Evolutionary conservation across 2,797 vertebrate species (phyloP).

Genomic region (Echiichthys vipera): DNA sequence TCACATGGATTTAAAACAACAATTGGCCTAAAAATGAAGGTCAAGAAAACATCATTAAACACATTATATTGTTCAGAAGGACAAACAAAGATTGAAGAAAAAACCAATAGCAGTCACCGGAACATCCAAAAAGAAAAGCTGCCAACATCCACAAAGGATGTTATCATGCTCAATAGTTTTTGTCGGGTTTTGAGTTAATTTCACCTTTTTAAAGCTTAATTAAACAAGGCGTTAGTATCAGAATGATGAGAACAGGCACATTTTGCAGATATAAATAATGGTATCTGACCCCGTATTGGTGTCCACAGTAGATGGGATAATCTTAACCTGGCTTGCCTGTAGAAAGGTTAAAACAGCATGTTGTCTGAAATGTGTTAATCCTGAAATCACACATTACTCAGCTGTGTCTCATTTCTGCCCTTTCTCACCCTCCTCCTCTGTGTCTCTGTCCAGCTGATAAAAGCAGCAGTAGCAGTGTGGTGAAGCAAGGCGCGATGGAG

Average conservation of each 20-base stretch:
- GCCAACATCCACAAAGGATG: not conserved
- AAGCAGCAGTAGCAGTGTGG: conserved; percentile 87
- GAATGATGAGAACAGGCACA: not conserved
- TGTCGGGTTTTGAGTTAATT: not conserved
- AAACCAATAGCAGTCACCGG: not conserved
- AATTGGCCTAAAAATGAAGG: not conserved
- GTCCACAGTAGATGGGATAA: no score
- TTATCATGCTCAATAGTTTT: not conserved
- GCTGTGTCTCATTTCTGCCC: not conserved
- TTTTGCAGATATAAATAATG: not conserved
- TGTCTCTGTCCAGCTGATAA: conserved; percentile 83
- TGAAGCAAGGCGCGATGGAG: conserved; percentile 95
- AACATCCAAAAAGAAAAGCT: not conserved
- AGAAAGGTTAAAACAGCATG: not conserved
- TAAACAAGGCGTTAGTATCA: not conserved
- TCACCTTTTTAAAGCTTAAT: no score
- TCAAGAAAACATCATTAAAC: not conserved
- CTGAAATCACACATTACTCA: not conserved
- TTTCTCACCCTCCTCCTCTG: not conserved
- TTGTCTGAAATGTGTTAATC: not conserved
- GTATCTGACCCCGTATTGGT: not conserved
- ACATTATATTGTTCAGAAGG: not conserved
- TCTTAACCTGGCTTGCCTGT: not conserved
- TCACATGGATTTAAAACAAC: not conserved
- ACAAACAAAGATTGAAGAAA: not conserved